phyloP scores from a whole-genome alignment of 2,113 vertebrate species.

The Phaethornis superciliosus region DNA sequence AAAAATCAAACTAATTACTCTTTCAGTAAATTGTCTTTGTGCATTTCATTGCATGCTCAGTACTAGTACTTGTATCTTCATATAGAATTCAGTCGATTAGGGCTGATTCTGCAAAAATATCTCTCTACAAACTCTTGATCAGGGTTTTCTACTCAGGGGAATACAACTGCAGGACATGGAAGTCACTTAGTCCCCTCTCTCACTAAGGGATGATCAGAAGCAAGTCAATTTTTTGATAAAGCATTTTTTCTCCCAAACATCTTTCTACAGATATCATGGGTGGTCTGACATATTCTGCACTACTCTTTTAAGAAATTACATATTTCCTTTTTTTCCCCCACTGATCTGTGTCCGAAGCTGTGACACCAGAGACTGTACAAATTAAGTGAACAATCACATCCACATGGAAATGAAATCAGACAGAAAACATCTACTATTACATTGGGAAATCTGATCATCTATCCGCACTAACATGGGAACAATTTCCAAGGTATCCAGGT shows the following conservation, averaged over 20 bases:
- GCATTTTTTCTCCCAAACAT: not conserved
- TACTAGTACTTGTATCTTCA: not conserved
- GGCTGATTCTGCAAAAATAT: not conserved
- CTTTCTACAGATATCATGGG: too few species aligned
- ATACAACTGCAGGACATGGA: not conserved
- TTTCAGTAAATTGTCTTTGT: not conserved
- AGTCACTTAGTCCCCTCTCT: not conserved
- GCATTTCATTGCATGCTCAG: not conserved
- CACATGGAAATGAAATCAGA: not conserved
- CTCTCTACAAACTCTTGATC: not conserved
- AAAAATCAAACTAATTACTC: not conserved
- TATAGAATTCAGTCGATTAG: not conserved
- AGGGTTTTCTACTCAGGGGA: not conserved
- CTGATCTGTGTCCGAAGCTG: not conserved
- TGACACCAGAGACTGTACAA: not conserved
- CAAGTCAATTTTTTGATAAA: not conserved
- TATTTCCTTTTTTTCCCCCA: not conserved
- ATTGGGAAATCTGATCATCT: not conserved
- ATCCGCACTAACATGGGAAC: fast-evolving
- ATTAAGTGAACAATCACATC: not conserved
- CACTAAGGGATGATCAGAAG: not conserved
- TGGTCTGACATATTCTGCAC: not conserved
- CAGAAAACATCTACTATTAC: not conserved
- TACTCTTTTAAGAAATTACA: not conserved
- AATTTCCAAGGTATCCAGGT: not conserved